Conservation (phyloP, 2,113 vertebrate species). For the Corynorhinus townsendii region DNA sequence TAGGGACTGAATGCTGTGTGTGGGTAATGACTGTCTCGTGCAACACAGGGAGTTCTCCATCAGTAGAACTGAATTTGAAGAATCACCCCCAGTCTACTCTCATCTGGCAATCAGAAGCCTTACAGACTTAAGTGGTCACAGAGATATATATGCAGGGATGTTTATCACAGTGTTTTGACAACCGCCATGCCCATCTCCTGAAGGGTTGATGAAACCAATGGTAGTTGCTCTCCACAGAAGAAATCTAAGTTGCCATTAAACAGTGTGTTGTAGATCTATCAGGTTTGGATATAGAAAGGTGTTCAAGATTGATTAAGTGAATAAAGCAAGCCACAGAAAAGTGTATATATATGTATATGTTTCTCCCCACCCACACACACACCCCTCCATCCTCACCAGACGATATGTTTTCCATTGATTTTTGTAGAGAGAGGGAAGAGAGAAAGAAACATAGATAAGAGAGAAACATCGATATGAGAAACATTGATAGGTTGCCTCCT, state of each 20-base stretch:
- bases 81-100: not conserved
- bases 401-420: not conserved
- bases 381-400: not conserved
- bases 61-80: not conserved
- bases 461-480: not conserved
- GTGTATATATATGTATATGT: too few species aligned
- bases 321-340: not conserved
- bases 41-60: not conserved
- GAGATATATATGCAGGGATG: not conserved
- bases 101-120: not conserved
- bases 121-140: not conserved
- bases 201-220: not conserved
- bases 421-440: not conserved
- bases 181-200: not conserved
- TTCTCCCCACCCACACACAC: accelerated
- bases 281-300: not conserved
- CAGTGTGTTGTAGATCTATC: not conserved
- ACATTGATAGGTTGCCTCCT: not conserved
- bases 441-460: not conserved
- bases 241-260: not conserved
- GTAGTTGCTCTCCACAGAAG: not conserved
- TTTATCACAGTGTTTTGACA: not conserved
- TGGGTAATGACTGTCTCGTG: not conserved
- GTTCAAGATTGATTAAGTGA: not conserved
- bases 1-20: not conserved